phyloP scores from a whole-genome alignment of 2,113 vertebrate genomes.

The Thalassoma bifasciatum region DNA sequence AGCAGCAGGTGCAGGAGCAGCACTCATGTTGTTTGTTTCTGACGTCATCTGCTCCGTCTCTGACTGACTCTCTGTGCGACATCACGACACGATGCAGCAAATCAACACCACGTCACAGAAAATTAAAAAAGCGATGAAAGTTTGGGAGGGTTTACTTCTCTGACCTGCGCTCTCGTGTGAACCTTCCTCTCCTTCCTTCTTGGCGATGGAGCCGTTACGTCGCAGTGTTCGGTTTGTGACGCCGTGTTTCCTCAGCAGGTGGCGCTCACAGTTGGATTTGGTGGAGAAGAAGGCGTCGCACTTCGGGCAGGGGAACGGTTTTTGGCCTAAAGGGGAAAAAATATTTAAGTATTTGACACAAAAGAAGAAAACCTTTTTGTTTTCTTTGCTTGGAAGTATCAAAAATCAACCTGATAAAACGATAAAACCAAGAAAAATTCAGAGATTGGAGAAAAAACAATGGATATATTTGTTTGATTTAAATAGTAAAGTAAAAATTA shows the following conservation, averaged over 20 bases:
- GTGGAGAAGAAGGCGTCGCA: slow-evolving; percentile 89
- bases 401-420: too few species aligned
- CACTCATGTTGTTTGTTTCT: slow-evolving; percentile 86
- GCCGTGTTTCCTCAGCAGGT: slow-evolving; percentile 89
- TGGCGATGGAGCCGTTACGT: slow-evolving; percentile 82
- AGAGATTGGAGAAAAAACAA: too few species aligned
- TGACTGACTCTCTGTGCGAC: slow-evolving; percentile 88
- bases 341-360: too few species aligned
- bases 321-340: slow-evolving; percentile 81
- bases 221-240: slow-evolving; percentile 84
- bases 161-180: slow-evolving; percentile 84
- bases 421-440: too few species aligned
- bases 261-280: slow-evolving; percentile 92
- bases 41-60: slow-evolving; percentile 81
- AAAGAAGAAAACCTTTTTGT: background rate
- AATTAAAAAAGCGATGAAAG: too few species aligned
- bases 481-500: too few species aligned
- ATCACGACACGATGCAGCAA: background rate
- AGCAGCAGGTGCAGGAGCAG: slow-evolving; percentile 42
- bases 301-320: slow-evolving; percentile 89
- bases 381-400: too few species aligned
- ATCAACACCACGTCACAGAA: too few species aligned
- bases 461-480: too few species aligned
- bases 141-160: too few species aligned
- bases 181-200: slow-evolving; percentile 81